phyloP scores from a whole-genome alignment of 2,888 invertebrate genomes.

The Pocota personata region DNA sequence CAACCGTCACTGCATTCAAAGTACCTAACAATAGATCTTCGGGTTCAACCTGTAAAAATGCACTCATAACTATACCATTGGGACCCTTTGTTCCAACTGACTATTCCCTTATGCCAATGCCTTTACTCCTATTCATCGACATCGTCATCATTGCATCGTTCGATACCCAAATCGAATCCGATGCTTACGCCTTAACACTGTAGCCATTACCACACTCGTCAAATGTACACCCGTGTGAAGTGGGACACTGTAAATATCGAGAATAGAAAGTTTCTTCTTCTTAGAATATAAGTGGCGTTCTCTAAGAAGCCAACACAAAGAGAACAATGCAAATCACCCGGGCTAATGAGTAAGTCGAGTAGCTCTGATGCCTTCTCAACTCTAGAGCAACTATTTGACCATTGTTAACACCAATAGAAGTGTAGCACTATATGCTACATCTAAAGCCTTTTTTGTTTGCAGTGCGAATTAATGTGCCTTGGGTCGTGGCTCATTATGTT shows the following conservation, averaged over 20 bases:
- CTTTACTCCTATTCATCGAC: background rate
- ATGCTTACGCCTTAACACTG: constrained; percentile 36
- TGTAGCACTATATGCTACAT: background rate
- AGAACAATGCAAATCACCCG: constrained; percentile 18
- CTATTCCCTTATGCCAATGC: constrained; percentile 13
- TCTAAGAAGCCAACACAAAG: background rate
- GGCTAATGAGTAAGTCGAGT: constrained; percentile 52
- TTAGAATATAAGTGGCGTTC: background rate
- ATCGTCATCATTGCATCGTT: background rate
- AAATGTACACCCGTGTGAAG: constrained; percentile 37
- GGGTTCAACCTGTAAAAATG: constrained; percentile 40
- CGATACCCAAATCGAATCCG: constrained; percentile 20
- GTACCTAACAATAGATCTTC: constrained; percentile 42
- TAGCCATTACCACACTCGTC: constrained; percentile 17
- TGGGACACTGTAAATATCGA: constrained; percentile 27
- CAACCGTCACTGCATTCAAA: constrained; percentile 57
- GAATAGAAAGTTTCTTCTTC: background rate
- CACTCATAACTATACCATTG: constrained; percentile 48
- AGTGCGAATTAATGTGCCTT: constrained; percentile 54
- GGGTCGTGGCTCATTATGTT: constrained; percentile 10
- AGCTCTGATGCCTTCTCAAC: constrained; percentile 12
- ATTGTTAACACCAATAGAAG: constrained; percentile 26
- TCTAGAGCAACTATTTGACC: constrained; percentile 31
- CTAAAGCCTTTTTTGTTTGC: constrained; percentile 7
- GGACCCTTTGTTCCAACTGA: constrained; percentile 40